Base-by-base conservation (phyloP, 35 echinoderm and acorn worm genomes). In the Apostichopus parvimensis region DNA sequence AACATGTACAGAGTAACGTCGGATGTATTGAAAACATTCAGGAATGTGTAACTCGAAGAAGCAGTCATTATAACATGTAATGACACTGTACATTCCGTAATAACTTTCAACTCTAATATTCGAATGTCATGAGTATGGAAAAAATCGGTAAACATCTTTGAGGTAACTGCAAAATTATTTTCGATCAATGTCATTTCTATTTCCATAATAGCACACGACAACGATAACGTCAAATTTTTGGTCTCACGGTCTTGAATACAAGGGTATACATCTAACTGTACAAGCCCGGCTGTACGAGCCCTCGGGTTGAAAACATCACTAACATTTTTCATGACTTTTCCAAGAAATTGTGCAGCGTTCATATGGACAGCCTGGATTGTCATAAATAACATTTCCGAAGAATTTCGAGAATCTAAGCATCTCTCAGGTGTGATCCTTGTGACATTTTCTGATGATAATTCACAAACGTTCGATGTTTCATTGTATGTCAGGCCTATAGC, bases 1-100 rank as follows among this genome's bases (percentile, higher is more conserved):
- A 76, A 83, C 17, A 56, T 80, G 23, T 86, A 84, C 9, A 92
- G 13, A 12, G 54, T 87, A 1, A 92, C 82, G 58, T 86, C 60
- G 1, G 64, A 53, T 6, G 60, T 20, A 76, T 87, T 84, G 62
- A 55, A 92, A 6, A 11, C 82, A 53, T 26, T 53, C 6, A 56
- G 52, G 56, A 55, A 53, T 18, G 71, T 20, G 71, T 75, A 75
- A 75, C 71, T 75, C 12, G 71, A 75, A 13, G 71, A 8, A 61
- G 77, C 34, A 45, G 34, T 45, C 34, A 34, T 34, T 34, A 34
- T 34, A 34, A 34, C 28, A 34, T 45, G 34, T 45, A 45, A 45
- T 80, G 52, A 24, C 7, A 11, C 12, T 82, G 34, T 82, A 5
- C 79, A 54, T 15, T n/a, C 79, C 14, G 79, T 82, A 26, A 5